Percentiles rank a stretch among this genome's conserved stretches.
These are phyloP conservation scores for Dasypus novemcinctus DNA, from an alignment of 2,113 vertebrate genomes.

Conservation along the genomic window DNA sequence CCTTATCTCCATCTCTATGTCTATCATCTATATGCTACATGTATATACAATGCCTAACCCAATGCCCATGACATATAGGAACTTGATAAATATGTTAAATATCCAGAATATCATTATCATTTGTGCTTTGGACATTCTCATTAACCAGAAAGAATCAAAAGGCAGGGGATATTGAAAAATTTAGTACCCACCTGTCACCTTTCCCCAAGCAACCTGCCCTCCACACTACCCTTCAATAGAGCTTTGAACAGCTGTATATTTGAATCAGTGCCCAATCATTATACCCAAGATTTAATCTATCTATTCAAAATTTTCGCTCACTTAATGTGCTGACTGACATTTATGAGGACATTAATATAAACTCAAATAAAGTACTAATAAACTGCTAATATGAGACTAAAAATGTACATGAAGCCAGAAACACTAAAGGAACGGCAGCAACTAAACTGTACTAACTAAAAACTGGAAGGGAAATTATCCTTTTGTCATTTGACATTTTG, in stretches of 20 bases:
- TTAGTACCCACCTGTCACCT: not conserved
- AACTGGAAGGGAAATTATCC: not conserved
- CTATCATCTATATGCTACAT: no score
- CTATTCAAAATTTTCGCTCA: slow-evolving; percentile 2
- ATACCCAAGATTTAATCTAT: not conserved
- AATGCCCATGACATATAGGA: not conserved
- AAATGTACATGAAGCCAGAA: not conserved
- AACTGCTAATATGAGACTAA: not conserved
- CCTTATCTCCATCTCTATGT: no score
- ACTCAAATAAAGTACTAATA: slow-evolving; percentile 57
- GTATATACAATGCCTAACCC: no score
- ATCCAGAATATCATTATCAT: not conserved
- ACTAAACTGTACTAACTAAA: not conserved
- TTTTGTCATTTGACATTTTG: slow-evolving; percentile 70
- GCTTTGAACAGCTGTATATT: not conserved
- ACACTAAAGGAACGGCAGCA: not conserved
- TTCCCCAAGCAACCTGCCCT: accelerated
- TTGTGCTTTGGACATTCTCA: slow-evolving; percentile 1
- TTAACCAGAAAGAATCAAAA: not conserved
- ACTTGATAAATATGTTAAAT: not conserved
- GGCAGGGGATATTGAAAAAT: not conserved
- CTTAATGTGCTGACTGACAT: slow-evolving; percentile 60
- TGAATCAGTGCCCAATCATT: not conserved
- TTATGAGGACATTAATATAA: slow-evolving; percentile 57
- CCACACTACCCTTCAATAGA: not conserved